Evolutionary conservation across 2,888 invertebrate genomes (phyloP), one percentile per base, ranked within the genome.

Genomic region (Leucania comma): DNA sequence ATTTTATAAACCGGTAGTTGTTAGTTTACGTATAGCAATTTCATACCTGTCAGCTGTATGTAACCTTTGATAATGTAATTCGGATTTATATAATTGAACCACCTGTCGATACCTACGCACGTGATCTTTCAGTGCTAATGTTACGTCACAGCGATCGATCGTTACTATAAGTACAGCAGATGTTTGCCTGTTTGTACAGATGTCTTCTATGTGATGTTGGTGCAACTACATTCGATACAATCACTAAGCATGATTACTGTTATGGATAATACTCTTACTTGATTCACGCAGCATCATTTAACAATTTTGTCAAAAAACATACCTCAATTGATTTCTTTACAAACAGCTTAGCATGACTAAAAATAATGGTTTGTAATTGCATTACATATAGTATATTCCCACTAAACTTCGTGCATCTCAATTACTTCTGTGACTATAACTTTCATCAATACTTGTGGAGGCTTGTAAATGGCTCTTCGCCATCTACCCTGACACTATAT

Each of bases 91-190:
- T 75, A 56, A 75, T 79, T 59, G 59, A 80, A 75, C 60, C 80
- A 77, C 80, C 77, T 77, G 75, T 56, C 53, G 75, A 68, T 74
- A 68, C 17, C 24, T 24, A 26, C 50, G 26, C 77, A 57, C 75
- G 69, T 77, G 75, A 77, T 68, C 56, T 79, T 79, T 63, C 32
- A 51, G 68, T 64, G 75, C 75, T 68, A 77, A 80, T 80, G 80
- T 80, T 61, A 80, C 75, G 56, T 80, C 77, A 77, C 63, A 38
- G 26, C 26, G 10, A 75, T 77, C 75, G 68, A 75, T 77, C 68
- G 62, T 32, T 72, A 68, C 68, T 51, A 56, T 38, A 50, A 76
- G 68, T 63, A 75, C 75, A 69, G 64, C 80, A 78, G 64, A 80
- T 80, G 78, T 70, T 70, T 42, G 20, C 54, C 26, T 75, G 70